Base-by-base conservation (phyloP, 2,797 vertebrate genomes). In the Tenualosa ilisha region DNA sequence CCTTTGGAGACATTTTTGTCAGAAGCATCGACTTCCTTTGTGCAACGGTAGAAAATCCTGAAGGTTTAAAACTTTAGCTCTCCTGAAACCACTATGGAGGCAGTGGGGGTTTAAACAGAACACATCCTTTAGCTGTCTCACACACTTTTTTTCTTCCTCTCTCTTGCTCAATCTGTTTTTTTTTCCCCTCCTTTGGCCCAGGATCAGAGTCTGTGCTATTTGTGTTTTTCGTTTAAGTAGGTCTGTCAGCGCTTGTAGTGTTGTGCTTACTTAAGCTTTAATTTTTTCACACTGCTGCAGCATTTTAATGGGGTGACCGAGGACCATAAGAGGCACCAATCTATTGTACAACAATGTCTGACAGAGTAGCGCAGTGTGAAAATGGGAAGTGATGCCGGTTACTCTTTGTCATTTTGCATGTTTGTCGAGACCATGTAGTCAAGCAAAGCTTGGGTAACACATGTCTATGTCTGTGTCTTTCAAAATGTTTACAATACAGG, bases 211-310 rank as follows among this genome's bases (percentile, higher is more conserved):
- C 72, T 40, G 37, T 43, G 72, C 72, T 79, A 43, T 79, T 79
- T 79, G 72, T 79, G 37, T 43, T 79, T 72, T 43, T 37, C 17
- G 6, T 79, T 79, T 82, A 54, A 51, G 53, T 54, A 51, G 40
- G 72, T 79, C 15, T 83, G 82, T 40, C 79, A 82, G 82, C 72
- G 51, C 82, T 85, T 85, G 75, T 82, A 84, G 61, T 59, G 59
- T 85, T 46, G 24, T 65, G 72, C 83, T 86, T 84, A 65, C 83
- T 82, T 84, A 84, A 46, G 82, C 82, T 82, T 82, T 84, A 50
- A 86, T 86, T 84, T 82, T 31, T 22, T 40, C 26, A 81, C 83
- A 82, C 82, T 86, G 40, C 51, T 59, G 81, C 84, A 82, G 83
- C 84, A 83, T 79, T 79, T 79, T 79, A 79, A 79, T 46, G 40